Evolutionary conservation across 92 coral and sea anemone genomes (phyloP), one percentile per base, ranked within the genome.

Genomic region (Muricea muricata): DNA sequence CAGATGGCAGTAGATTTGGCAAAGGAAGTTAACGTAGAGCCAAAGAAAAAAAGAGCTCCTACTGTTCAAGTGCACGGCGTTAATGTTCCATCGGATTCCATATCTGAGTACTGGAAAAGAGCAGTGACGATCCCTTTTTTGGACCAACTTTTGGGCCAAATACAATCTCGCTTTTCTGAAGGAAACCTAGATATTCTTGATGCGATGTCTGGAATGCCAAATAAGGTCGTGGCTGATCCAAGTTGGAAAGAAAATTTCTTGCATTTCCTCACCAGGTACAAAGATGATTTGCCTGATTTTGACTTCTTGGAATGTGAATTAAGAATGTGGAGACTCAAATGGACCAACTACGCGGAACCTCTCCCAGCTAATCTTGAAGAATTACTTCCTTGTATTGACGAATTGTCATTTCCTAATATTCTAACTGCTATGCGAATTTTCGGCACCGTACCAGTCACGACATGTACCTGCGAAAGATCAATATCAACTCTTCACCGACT

Each of bases 381-480:
- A 42, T 35, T 83, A 10, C 73, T 83, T 47, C 41, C 87, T 13
- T 34, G 37, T 18, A 79, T 56, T 5, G 86, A 81, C 34, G 18
- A 20, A 35, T 68, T 69, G 35, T 20, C 86, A 12, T 81, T 81
- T 47, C 86, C 86, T 18, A 81, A 81, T 65, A 81, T 81, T 56
- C 41, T 67, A 17, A 50, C 86, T 39, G 78, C 87, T 46, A 10
- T 72, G 72, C 69, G 56, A 45, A 83, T 83, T 56, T 83, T 84
- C 57, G 87, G 87, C 23, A 84, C 87, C 56, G 57, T 84, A 39
- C 87, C 87, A 25, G 87, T 84, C 46, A 84, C 87, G 26, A 84
- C 87, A 42, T 42, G 50, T 14, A 42, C 8, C 50, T 42, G 50
- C 14, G 50, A 42, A 42, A 42, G 50, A 42, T 42, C n/a, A n/a